Evolutionary conservation across 2,888 invertebrate species (phyloP).

Genomic region (Cryptosula pallasiana): DNA sequence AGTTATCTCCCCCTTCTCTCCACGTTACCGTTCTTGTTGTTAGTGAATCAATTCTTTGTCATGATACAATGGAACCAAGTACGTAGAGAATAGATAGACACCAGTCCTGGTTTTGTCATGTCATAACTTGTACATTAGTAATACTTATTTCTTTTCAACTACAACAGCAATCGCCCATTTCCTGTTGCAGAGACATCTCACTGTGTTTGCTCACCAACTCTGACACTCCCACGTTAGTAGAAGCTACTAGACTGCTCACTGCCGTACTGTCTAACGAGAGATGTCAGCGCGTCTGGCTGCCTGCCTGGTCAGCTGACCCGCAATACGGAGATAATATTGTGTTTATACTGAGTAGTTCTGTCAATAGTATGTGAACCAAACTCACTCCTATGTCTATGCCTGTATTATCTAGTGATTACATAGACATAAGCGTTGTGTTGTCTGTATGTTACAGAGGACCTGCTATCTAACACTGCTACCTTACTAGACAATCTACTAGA

Average conservation of each 20-base stretch:
- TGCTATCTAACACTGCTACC: slow-evolving; percentile 43
- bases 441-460: slow-evolving; percentile 37
- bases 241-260: slow-evolving; percentile 64
- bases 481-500: slow-evolving; percentile 41
- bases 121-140: no score
- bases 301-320: neutral
- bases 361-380: slow-evolving; percentile 58
- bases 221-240: slow-evolving; percentile 67
- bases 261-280: slow-evolving; percentile 31
- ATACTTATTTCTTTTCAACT: no score
- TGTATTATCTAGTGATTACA: neutral
- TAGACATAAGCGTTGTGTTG: neutral
- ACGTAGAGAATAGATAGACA: no score
- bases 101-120: no score
- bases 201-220: slow-evolving; percentile 37
- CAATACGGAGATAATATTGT: neutral
- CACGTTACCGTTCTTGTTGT: no score
- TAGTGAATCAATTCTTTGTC: no score
- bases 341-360: slow-evolving; percentile 71
- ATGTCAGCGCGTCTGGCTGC: neutral
- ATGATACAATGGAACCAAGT: no score
- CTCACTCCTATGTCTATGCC: neutral
- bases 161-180: no score
- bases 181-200: slow-evolving; percentile 37
- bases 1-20: no score